Evolutionary conservation across 2,797 vertebrate genomes (phyloP), one percentile per base, ranked within the genome.

Genomic region (Hypotaenidia okinawae): DNA sequence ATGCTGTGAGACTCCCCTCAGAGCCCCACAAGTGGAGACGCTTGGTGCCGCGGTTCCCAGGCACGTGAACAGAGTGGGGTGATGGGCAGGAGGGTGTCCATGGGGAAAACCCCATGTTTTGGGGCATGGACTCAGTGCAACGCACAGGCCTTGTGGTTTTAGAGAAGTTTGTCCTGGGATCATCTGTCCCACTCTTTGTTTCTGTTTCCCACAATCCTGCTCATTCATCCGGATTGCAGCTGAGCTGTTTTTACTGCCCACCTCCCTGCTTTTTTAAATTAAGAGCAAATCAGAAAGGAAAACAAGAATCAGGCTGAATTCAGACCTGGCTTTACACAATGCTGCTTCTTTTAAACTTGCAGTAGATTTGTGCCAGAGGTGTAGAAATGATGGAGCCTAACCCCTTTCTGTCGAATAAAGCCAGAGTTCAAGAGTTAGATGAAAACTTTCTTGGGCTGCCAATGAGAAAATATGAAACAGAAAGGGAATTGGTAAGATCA

Each of bases 401-500:
- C 54, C 64, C 64, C 64, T 24, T 41, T 74, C 78, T 64, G 51
- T 24, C 0, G 0, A 57, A 61, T 49, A 41, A 80, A 86, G 43
- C 15, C 76, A 63, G 47, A 84, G 41, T 76, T 92, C 41, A 52
- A 47, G 78, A 81, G 83, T 55, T 24, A 85, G 64, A 91, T 81
- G 15, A 83, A 86, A 88, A 94, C 82, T 88, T 80, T 24, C 47
- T 61, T n/a, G 33, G 37, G 69, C 49, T 80, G 92, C 73, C 76
- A 58, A 8, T 45, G 73, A 67, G 75, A 87, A 84, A 54, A n/a
- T 13, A 4, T 30, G 77, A 58, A 41, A 45, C 6, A 6, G 93
- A 69, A 89, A 69, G 64, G 84, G 76, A 67, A 93, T 73, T 39
- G 80, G 76, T 58, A 37, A 92, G 89, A 89, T 95, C 67, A 96